Evolutionary conservation across 92 coral and sea anemone genomes (phyloP).

Genomic region (Porites rus): DNA sequence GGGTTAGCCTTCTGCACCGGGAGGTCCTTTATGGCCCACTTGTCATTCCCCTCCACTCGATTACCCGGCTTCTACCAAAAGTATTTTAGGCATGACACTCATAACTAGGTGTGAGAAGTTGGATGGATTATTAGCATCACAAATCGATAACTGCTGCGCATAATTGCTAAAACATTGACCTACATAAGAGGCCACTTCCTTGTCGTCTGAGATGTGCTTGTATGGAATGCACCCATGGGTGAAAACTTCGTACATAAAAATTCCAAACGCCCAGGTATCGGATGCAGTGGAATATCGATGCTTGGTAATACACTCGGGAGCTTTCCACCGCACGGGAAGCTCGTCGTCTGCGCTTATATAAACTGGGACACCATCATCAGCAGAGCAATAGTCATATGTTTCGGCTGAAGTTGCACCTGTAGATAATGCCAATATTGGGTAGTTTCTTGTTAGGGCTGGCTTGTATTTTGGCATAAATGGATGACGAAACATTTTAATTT

Average conservation of each 20-base stretch:
- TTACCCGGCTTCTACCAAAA: no score
- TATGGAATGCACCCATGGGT: conserved; percentile 12
- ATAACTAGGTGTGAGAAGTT: no score
- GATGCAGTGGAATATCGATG: conserved; percentile 6
- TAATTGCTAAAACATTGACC: neutral
- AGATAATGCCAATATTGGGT: neutral
- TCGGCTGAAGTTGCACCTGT: neutral
- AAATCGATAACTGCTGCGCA: neutral
- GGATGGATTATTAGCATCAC: neutral
- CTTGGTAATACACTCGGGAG: conserved; percentile 38
- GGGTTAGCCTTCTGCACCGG: no score
- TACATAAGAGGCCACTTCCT: neutral
- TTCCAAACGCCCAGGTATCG: conserved; percentile 24
- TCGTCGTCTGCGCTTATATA: neutral
- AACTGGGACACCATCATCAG: conserved; percentile 3
- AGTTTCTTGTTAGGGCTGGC: neutral
- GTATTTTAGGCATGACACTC: no score
- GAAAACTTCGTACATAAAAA: conserved; percentile 19
- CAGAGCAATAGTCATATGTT: neutral
- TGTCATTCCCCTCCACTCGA: no score
- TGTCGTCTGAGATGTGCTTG: neutral
- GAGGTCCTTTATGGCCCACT: no score
- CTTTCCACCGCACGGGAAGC: conserved; percentile 46
- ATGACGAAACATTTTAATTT: no score
- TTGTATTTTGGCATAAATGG: no score